Evolutionary conservation across 37 sponge, comb jelly and placozoan genomes (phyloP), one percentile per base, ranked within the genome.

Genomic region (Beroe ovata): DNA sequence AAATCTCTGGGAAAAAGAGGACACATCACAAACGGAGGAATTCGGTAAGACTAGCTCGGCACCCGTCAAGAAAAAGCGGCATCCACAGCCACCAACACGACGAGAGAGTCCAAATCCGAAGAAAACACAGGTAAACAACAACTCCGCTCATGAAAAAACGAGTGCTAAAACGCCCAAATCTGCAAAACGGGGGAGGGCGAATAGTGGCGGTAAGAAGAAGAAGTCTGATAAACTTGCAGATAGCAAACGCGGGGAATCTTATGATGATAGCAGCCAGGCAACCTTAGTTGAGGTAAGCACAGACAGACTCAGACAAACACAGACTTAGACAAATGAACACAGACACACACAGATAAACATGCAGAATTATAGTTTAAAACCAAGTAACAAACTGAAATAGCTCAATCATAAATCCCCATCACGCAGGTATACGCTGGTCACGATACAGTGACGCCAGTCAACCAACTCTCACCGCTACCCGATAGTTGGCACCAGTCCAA

Each of bases 181-280:
- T 47, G 54, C 69, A 33, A 66, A 66, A 25, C 26, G 84, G 41
- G 54, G 54, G 4, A 40, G 38, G 28, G n/a, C 33, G 4, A 54
- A 11, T 1, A 77, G 38, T 30, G 28, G 29, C 8, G 28, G 28
- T 1, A 77, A 77, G 54, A 77, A 42, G 54, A 39, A 40, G 41
- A 39, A 77, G 47, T 2, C 54, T 36, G 54, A 47, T 6, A 16
- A 16, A 47, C 11, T 25, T 4, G 21, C 21, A 16, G 63, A 20
- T 4, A 25, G 28, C 20, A 3, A 16, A 23, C 3, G 84, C 16
- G 54, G 54, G 28, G 84, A 77, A 25, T 2, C 41, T n/a, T 47
- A 47, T 47, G 84, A 77, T 77, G 84, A 77, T 6, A 77, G 42
- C 84, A 77, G 84, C 41, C 84, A 36, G n/a, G 84, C 84, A 25